Evolutionary conservation across 1,140 invertebrate genomes (phyloP).

Genomic region (Drosophila neocordata): DNA sequence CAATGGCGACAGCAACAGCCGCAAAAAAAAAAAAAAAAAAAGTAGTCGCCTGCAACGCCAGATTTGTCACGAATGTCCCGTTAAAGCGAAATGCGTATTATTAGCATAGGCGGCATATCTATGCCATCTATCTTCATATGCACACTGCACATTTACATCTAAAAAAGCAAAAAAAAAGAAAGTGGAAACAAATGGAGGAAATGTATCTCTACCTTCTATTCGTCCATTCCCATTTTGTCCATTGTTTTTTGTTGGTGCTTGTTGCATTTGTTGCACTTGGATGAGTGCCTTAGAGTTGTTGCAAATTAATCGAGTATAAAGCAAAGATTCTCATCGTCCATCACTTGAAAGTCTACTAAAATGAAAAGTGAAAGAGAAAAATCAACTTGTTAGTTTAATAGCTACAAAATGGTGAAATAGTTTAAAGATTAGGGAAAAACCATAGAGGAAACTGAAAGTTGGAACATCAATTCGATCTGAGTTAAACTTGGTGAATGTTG

Average conservation of each 20-base stretch:
- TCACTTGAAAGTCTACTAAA: background rate
- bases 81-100: slow-evolving; percentile 56
- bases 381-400: background rate
- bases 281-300: background rate
- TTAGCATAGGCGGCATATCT: slow-evolving; percentile 51
- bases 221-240: background rate
- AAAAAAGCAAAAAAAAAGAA: background rate
- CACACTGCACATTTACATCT: background rate
- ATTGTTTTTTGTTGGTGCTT: background rate
- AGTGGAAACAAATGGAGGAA: too few relatives aligned
- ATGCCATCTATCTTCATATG: slow-evolving; percentile 50
- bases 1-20: slow-evolving; percentile 48
- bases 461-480: too few relatives aligned
- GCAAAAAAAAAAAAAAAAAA: too few relatives aligned
- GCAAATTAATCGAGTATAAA: slow-evolving; percentile 17
- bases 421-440: too few relatives aligned
- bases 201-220: background rate
- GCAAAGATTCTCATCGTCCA: slow-evolving; percentile 16
- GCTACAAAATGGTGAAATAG: background rate
- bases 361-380: background rate
- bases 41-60: slow-evolving; percentile 29
- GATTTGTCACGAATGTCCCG: slow-evolving; percentile 57
- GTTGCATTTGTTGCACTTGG: slow-evolving; percentile 32
- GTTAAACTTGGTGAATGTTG: too few relatives aligned
- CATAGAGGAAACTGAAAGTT: too few relatives aligned